Percentiles rank a stretch among this genome's conserved stretches.
Evolutionary conservation across 2,797 vertebrate genomes (phyloP).

Genomic region (Gymnopithys bicolor): DNA sequence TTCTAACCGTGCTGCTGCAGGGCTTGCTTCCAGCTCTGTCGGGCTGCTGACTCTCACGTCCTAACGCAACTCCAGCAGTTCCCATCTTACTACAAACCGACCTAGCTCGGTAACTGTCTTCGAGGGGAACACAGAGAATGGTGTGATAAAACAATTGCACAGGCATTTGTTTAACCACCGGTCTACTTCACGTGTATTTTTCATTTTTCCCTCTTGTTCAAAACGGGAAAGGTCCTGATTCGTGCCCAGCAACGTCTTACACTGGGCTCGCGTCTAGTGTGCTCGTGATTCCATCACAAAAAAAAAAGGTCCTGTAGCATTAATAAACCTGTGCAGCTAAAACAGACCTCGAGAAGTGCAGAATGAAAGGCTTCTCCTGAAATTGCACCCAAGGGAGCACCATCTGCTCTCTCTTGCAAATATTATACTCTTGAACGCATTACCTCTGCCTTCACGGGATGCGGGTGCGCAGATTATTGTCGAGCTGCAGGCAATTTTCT

Average conservation of each 20-base stretch:
- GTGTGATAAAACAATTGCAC: too few relatives aligned
- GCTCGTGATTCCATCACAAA: not conserved
- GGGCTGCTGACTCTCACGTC: not conserved
- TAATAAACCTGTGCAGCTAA: not conserved
- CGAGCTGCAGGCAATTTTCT: not conserved
- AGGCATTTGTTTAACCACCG: not conserved
- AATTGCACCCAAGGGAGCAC: not conserved
- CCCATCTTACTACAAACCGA: not conserved
- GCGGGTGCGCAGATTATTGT: not conserved
- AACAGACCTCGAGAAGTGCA: not conserved
- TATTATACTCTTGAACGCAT: not conserved
- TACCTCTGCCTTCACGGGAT: not conserved
- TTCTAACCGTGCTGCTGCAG: not conserved
- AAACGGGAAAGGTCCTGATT: not conserved
- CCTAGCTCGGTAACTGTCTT: not conserved
- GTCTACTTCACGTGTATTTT: not conserved
- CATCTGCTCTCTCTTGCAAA: conserved; percentile 13
- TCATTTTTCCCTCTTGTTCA: not conserved
- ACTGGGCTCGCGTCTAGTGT: not conserved
- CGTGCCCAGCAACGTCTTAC: not conserved
- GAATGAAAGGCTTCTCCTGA: not conserved
- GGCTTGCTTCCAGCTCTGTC: not conserved
- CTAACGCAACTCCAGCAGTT: not conserved
- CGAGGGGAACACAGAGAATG: not conserved
- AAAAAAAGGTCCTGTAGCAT: not conserved